These are phyloP conservation scores for Anastatus disparis DNA, from an alignment of 1,140 invertebrate genomes.

Conservation along the genomic window DNA sequence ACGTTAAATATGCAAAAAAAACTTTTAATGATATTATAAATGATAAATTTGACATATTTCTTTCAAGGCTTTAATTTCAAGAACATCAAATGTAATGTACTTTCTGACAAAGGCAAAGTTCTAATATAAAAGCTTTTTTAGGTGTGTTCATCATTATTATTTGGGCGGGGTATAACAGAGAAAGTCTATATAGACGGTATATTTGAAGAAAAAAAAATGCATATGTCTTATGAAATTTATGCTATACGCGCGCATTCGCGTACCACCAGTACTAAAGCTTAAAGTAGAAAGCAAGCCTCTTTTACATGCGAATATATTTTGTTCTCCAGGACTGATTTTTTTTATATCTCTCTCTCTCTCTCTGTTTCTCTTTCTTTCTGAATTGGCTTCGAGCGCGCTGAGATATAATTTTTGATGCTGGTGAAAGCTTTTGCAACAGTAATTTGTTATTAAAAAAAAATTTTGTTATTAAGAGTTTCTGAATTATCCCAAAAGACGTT, in stretches of 20 bases:
- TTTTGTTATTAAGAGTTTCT: constrained; percentile 16
- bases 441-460: constrained; percentile 32
- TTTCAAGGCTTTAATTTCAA: too few species aligned
- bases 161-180: constrained; percentile 9
- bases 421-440: constrained; percentile 35
- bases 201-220: background rate
- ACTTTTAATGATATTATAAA: too few species aligned
- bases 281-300: constrained; percentile 32
- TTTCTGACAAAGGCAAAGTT: too few species aligned
- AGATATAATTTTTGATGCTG: constrained; percentile 33
- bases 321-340: background rate
- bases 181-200: constrained; percentile 18
- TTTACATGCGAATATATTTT: constrained; percentile 13
- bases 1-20: too few species aligned
- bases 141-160: constrained; percentile 21
- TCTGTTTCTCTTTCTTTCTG: background rate
- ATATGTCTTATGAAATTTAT: constrained; percentile 23
- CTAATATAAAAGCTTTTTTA: too few species aligned
- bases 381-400: background rate
- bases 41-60: too few species aligned
- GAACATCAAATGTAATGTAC: too few species aligned
- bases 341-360: background rate
- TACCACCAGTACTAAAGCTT: background rate
- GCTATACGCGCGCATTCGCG: background rate
- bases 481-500: constrained; percentile 2